Evolutionary conservation across 2,113 vertebrate species (phyloP).

Genomic region (Archilochus colubris): DNA sequence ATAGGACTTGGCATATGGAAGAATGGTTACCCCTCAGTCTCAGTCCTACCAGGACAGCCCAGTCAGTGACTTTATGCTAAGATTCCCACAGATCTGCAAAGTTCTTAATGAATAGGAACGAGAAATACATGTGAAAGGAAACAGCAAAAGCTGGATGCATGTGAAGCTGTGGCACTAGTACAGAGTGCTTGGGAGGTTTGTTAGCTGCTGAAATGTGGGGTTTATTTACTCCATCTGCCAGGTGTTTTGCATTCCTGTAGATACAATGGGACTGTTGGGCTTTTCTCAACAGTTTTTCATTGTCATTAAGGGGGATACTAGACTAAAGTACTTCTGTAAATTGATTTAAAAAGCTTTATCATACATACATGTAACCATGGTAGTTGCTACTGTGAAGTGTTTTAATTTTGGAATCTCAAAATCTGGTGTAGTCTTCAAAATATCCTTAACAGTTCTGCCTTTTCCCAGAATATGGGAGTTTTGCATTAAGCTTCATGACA

Average conservation of each 20-base stretch:
- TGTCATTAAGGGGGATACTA: background rate
- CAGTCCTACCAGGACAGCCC: background rate
- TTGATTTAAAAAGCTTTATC: background rate
- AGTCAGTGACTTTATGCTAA: background rate
- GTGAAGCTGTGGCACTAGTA: background rate
- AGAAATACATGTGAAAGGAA: background rate
- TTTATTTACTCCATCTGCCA: background rate
- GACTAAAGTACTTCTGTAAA: background rate
- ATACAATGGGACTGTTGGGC: background rate
- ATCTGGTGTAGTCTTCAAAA: background rate
- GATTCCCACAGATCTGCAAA: background rate
- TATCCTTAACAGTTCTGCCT: background rate
- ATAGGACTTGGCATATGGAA: accelerated
- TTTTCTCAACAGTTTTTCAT: background rate
- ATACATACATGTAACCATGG: background rate
- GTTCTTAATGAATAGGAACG: background rate
- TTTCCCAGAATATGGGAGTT: background rate
- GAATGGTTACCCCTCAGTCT: background rate
- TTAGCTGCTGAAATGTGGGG: background rate
- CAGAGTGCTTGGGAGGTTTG: background rate
- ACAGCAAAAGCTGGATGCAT: accelerated
- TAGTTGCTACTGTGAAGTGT: background rate
- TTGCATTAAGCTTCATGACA: background rate
- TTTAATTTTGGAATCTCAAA: background rate
- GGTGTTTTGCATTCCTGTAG: background rate